A percentile compares a stretch with the other conserved stretches of the same genome.
These are phyloP conservation scores for Apis mellifera DNA, from an alignment of 1,140 invertebrate genomes.

Conservation along the genomic window Amel_HAv3.1 CM009943.2:6587001-6587500, in stretches of 20 bases:
- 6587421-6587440: conserved; percentile 56
- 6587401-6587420: conserved; percentile 65
- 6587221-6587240: conserved; percentile 36
- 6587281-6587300: conserved; percentile 28
- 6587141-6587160: too few relatives aligned
- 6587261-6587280: conserved; percentile 44
- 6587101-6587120: background rate
- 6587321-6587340: conserved; percentile 21
- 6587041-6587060: conserved; percentile 65
- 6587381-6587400: conserved; percentile 62
- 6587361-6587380: conserved; percentile 59
- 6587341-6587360: conserved; percentile 62
- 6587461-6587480: conserved; percentile 29
- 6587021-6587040: conserved; percentile 78
- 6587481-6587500: background rate
- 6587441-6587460: conserved; percentile 33
- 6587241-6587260: conserved; percentile 45
- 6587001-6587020: conserved; percentile 76
- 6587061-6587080: conserved; percentile 51
- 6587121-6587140: background rate
- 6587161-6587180: conserved; percentile 35
- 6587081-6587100: conserved; percentile 38
- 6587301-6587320: conserved; percentile 46
- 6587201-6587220: background rate
- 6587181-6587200: conserved; percentile 20